phyloP scores from a whole-genome alignment of 1,140 invertebrate species.

The Lordiphosa collinella region DNA sequence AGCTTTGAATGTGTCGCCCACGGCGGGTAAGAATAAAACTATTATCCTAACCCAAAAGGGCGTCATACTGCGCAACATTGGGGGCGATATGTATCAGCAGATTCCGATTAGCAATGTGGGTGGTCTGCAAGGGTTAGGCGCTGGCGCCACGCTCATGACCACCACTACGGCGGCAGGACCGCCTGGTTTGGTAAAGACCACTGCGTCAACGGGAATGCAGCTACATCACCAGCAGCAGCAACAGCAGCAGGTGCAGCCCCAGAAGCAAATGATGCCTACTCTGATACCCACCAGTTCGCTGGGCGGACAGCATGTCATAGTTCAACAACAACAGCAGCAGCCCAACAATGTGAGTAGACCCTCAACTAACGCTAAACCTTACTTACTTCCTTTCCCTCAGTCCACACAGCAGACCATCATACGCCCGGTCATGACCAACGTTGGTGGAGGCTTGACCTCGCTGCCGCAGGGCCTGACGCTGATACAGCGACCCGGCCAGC shows the following conservation, averaged over 20 bases:
- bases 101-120: slow-evolving; percentile 77
- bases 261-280: slow-evolving; percentile 67
- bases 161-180: slow-evolving; percentile 65
- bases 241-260: slow-evolving; percentile 33
- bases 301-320: slow-evolving; percentile 64
- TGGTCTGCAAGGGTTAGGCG: slow-evolving; percentile 52
- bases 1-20: slow-evolving; percentile 50
- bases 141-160: slow-evolving; percentile 67
- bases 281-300: slow-evolving; percentile 72
- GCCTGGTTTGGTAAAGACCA: slow-evolving; percentile 72
- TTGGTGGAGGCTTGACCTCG: slow-evolving; percentile 63
- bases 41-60: slow-evolving; percentile 78
- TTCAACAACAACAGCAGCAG: slow-evolving; percentile 72
- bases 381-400: slow-evolving; percentile 15
- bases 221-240: slow-evolving; percentile 45
- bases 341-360: slow-evolving; percentile 67
- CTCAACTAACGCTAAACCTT: neutral
- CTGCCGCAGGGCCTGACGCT: slow-evolving; percentile 77
- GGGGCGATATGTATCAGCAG: slow-evolving; percentile 78
- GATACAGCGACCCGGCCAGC: slow-evolving; percentile 76
- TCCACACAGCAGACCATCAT: slow-evolving; percentile 77
- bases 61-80: slow-evolving; percentile 75
- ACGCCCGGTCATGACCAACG: slow-evolving; percentile 69
- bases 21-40: slow-evolving; percentile 71
- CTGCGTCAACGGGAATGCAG: slow-evolving; percentile 36